Evolutionary conservation across 2,113 vertebrate genomes (phyloP).

Genomic region (Pseudorasbora parva): DNA sequence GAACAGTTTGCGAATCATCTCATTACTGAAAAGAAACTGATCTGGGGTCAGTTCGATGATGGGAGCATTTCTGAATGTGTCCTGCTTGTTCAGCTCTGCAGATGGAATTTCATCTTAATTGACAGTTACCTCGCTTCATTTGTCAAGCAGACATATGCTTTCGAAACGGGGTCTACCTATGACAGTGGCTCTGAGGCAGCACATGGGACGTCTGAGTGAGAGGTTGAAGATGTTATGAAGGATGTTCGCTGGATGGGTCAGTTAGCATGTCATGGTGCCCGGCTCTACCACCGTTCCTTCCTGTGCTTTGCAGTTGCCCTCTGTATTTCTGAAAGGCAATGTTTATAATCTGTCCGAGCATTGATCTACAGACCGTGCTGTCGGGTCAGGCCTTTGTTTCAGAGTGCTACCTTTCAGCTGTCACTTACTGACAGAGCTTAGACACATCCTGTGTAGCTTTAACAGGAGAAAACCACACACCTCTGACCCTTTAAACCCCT

Average conservation of each 20-base stretch:
- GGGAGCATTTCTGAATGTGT: constrained; percentile 50
- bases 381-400: constrained; percentile 73
- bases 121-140: constrained; percentile 75
- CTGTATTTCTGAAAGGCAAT: constrained; percentile 20
- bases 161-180: constrained; percentile 47
- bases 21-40: constrained; percentile 57
- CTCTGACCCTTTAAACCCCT: constrained; percentile 73
- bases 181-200: constrained; percentile 57
- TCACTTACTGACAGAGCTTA: constrained; percentile 73
- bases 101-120: constrained; percentile 78
- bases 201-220: constrained; percentile 48
- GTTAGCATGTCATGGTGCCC: constrained; percentile 37
- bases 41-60: constrained; percentile 39
- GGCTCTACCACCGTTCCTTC: constrained; percentile 25
- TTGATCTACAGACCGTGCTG: constrained; percentile 71
- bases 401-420: constrained; percentile 66
- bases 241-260: constrained; percentile 45
- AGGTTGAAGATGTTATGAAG: constrained; percentile 33
- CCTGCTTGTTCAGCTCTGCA: constrained; percentile 65
- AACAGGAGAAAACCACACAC: constrained; percentile 72
- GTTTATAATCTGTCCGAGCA: constrained; percentile 64
- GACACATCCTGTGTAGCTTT: constrained; percentile 69
- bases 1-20: constrained; percentile 65
- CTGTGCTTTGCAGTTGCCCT: constrained; percentile 37
- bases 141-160: constrained; percentile 68